phyloP scores from a whole-genome alignment of 2,113 vertebrate genomes.

The Labeo rohita region DNA sequence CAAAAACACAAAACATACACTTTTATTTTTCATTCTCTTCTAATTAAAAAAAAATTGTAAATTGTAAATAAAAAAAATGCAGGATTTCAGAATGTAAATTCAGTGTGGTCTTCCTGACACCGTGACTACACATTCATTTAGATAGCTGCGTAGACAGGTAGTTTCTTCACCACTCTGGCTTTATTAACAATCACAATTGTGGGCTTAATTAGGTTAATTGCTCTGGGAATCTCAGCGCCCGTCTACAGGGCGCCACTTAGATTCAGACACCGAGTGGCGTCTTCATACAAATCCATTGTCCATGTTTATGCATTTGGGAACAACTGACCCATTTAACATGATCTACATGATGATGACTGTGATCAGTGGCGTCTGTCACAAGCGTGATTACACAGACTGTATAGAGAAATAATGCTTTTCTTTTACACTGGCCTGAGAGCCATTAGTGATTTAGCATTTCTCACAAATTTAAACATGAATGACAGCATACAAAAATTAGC shows the following conservation, averaged over 20 bases:
- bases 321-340: constrained; percentile 44
- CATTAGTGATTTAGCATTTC: background rate
- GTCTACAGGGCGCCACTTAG: constrained; percentile 39
- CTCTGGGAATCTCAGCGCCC: constrained; percentile 40
- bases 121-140: background rate
- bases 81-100: background rate
- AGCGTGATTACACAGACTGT: background rate
- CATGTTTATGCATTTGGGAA: constrained; percentile 44
- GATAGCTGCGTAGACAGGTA: constrained; percentile 28
- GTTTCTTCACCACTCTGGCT: background rate
- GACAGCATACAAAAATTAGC: background rate
- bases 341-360: constrained; percentile 20
- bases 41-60: background rate
- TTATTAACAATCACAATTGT: constrained; percentile 38
- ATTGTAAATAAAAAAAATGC: background rate
- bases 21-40: background rate
- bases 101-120: background rate
- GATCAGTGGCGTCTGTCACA: constrained; percentile 29
- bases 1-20: constrained; percentile 8
- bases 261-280: constrained; percentile 39
- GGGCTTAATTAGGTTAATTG: constrained; percentile 42
- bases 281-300: constrained; percentile 38
- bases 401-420: background rate
- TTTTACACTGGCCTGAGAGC: background rate
- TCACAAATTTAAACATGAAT: background rate